phyloP scores from a whole-genome alignment of 2,113 vertebrate genomes.

The Sylvilagus bachmani region DNA sequence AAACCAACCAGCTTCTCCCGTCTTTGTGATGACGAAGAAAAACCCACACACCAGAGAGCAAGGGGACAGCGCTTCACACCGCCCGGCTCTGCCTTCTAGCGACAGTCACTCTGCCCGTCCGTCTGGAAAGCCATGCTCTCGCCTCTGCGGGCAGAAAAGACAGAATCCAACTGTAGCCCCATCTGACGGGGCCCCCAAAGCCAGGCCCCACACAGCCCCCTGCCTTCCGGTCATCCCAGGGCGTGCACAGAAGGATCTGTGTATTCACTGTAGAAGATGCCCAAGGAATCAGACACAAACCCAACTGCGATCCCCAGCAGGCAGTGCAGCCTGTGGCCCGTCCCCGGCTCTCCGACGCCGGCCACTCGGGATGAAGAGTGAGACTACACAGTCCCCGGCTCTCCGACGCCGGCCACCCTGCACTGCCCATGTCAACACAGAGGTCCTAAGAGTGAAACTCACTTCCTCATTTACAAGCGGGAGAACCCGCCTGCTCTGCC shows the following conservation, averaged over 20 bases:
- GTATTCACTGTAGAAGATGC: too few species aligned
- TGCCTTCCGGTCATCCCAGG: too few species aligned
- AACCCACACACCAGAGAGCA: background rate
- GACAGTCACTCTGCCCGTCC: slow-evolving; percentile 18
- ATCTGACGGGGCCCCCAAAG: background rate
- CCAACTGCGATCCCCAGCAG: too few species aligned
- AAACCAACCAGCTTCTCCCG: background rate
- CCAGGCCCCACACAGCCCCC: background rate
- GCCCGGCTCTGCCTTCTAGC: background rate
- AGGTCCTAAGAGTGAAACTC: fast-evolving
- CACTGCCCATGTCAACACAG: fast-evolving
- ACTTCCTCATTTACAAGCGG: background rate
- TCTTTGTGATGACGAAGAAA: background rate
- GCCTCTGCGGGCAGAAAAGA: background rate
- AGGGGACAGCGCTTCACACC: background rate
- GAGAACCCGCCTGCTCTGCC: background rate
- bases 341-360: too few species aligned
- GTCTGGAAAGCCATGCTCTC: background rate
- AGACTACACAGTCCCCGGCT: too few species aligned
- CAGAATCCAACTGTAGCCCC: background rate
- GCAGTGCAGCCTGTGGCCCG: too few species aligned
- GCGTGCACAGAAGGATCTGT: too few species aligned
- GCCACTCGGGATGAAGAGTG: too few species aligned
- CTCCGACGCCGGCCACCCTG: background rate
- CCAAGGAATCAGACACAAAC: too few species aligned